Percentiles rank a stretch among this genome's conserved stretches.
phyloP scores from a whole-genome alignment of 2,113 vertebrate genomes.

The Leptosomus discolor region DNA sequence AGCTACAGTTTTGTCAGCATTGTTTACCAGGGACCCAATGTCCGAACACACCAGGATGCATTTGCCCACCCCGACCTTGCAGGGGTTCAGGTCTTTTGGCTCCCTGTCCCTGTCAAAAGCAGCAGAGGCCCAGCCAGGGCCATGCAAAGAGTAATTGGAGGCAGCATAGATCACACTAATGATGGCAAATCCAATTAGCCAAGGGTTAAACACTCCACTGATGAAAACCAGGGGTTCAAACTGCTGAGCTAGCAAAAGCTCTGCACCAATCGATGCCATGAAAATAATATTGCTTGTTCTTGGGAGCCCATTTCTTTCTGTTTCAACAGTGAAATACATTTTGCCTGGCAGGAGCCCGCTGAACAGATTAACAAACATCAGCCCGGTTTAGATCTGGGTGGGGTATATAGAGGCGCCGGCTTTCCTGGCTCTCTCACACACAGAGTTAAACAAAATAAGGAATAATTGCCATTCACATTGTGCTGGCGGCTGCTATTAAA shows the following conservation, averaged over 20 bases:
- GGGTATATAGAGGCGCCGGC: accelerated
- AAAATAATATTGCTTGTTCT: neutral
- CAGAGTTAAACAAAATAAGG: neutral
- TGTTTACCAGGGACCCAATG: neutral
- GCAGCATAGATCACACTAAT: neutral
- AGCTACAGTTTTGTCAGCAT: neutral
- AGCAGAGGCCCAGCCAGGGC: neutral
- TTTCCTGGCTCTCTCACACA: accelerated
- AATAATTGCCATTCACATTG: accelerated
- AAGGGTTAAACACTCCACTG: slow-evolving; percentile 19
- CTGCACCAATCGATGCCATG: neutral
- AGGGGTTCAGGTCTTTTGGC: neutral
- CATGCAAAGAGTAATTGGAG: neutral
- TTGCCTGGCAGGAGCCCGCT: accelerated
- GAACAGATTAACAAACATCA: neutral
- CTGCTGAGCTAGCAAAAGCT: slow-evolving; percentile 42
- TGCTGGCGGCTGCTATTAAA: neutral
- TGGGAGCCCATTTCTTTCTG: neutral
- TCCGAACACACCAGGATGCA: accelerated
- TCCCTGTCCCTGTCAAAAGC: neutral
- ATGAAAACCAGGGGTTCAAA: slow-evolving; percentile 5
- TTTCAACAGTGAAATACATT: neutral
- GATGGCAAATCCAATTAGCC: slow-evolving; percentile 46
- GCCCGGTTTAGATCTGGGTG: accelerated
- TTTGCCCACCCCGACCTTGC: neutral